Evolutionary conservation across 2,797 vertebrate species (phyloP), one percentile per base, ranked within the genome.

Genomic region (Dendrocincla tyrannina): DNA sequence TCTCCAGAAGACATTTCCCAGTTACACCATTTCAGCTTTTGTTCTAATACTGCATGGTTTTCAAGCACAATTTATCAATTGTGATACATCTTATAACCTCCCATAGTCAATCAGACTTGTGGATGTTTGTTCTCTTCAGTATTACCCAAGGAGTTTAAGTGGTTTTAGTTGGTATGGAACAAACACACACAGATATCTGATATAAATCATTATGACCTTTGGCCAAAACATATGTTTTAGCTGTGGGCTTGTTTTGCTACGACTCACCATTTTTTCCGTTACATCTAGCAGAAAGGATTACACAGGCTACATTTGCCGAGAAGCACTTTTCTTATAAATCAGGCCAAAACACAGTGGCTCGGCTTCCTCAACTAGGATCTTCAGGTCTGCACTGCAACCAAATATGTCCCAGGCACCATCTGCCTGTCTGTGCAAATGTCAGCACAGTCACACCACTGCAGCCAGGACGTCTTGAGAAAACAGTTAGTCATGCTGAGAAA

Each of bases 371-470:
- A 56, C 47, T 53, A 70, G 42, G 56, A 80, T 88, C 90, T 78
- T 94, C 82, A 90, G 80, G 94, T 86, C 56, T 95, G 73, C 80
- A 84, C 67, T 80, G 83, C 80, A 96, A 95, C 46, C 56, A 93
- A 87, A 87, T 90, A 69, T 62, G 88, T 92, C 86, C 84, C 73
- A 92, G 91, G 89, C 85, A 96, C 83, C 95, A 95, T 88, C 77
- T 91, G 88, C 67, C 91, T 5, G 1, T 79, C 93, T 95, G 88
- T 94, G 95, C 92, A 94, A 95, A 95, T 85, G 84, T 96, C 94
- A 97, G 75, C 84, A 86, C 9, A 80, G 85, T 79, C 91, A 84
- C 77, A 83, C 78, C 91, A 44, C 47, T 70, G 58, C 32, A 95
- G 86, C 82, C 93, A 95, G 89, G 68, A 91, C 0, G 7, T 82